These are phyloP conservation scores for Papilio elwesi DNA, from an alignment of 2,888 invertebrate genomes.

Conservation along the genomic window DNA sequence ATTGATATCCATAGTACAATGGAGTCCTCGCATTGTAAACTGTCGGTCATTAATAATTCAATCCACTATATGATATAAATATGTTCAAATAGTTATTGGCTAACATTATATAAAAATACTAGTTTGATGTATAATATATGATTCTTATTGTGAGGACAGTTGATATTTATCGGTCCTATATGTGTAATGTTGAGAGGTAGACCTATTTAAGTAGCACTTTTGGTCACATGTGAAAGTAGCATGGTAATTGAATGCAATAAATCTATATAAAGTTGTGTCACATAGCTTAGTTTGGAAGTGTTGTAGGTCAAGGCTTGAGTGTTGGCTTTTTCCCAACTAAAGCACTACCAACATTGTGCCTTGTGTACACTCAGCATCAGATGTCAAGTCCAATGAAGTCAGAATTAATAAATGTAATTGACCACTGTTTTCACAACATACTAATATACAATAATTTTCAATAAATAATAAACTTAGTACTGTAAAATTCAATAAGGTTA, in stretches of 20 bases:
- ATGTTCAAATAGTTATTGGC: slow-evolving; percentile 46
- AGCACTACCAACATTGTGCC: neutral
- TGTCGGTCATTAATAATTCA: slow-evolving; percentile 62
- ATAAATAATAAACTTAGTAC: too few species aligned
- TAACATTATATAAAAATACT: slow-evolving; percentile 24
- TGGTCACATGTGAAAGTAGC: slow-evolving; percentile 75
- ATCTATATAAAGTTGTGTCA: slow-evolving; percentile 61
- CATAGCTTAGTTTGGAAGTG: slow-evolving; percentile 56
- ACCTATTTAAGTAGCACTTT: slow-evolving; percentile 72
- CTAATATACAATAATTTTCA: too few species aligned
- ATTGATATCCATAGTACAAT: slow-evolving; percentile 65
- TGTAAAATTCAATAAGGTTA: too few species aligned
- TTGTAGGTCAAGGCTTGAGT: slow-evolving; percentile 7
- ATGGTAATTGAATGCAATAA: slow-evolving; percentile 79
- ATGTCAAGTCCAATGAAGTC: neutral
- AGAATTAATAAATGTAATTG: neutral
- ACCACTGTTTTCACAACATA: neutral
- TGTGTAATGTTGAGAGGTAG: slow-evolving; percentile 45
- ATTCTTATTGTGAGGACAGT: slow-evolving; percentile 17
- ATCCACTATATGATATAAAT: slow-evolving; percentile 43
- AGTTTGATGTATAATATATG: slow-evolving; percentile 19
- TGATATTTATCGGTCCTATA: slow-evolving; percentile 36
- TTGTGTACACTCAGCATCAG: neutral
- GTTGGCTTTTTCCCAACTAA: neutral
- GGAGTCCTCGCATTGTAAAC: slow-evolving; percentile 64